Evolutionary conservation across 92 coral and sea anemone species (phyloP).

Genomic region (Paramuricea clavata): DNA sequence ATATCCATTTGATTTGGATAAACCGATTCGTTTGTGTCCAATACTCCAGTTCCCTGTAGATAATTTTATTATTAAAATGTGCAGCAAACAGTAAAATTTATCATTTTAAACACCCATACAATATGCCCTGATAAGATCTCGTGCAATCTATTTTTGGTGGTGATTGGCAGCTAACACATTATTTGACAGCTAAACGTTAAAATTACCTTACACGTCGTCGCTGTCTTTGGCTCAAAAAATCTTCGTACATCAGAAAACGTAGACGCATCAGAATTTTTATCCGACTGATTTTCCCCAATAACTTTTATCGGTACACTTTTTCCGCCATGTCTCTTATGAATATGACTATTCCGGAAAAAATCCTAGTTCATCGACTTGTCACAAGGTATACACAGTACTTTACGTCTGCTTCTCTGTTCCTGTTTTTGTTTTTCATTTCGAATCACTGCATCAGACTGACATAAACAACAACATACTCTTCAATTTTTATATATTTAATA

Average conservation of each 20-base stretch:
- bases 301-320: not conserved
- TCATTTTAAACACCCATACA: too few species aligned
- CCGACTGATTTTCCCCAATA: not conserved
- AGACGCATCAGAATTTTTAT: not conserved
- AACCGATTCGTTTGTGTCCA: too few species aligned
- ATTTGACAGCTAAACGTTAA: too few species aligned
- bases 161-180: too few species aligned
- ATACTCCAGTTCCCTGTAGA: too few species aligned
- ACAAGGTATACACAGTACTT: not conserved
- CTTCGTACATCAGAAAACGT: not conserved
- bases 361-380: not conserved
- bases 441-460: not conserved
- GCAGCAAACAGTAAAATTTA: too few species aligned
- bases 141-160: too few species aligned
- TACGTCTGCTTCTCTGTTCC: not conserved
- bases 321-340: slow-evolving; percentile 1
- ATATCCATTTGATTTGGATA: too few species aligned
- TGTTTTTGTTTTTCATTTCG: not conserved
- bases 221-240: not conserved
- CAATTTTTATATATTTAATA: not conserved
- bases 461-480: not conserved
- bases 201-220: not conserved
- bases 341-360: not conserved
- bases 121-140: too few species aligned
- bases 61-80: too few species aligned